Conservation (phyloP, 1,140 invertebrate genomes). For the Grapholita molesta region DNA sequence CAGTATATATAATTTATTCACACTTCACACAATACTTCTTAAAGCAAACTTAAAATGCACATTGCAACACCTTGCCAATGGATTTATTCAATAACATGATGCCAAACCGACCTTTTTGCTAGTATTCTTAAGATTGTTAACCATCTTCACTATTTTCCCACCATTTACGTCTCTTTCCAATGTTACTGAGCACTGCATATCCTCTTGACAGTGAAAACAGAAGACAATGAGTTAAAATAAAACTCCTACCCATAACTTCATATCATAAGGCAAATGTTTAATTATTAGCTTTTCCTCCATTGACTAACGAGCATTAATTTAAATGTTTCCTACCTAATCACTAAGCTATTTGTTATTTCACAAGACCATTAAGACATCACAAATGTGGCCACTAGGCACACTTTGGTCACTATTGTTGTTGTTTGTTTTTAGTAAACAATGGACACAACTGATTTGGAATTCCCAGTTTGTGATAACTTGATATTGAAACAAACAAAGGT, state of each 20-base stretch:
- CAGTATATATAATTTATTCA: background rate
- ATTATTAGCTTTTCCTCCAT: background rate
- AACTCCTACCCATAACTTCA: background rate
- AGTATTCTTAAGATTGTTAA: slow-evolving; percentile 69
- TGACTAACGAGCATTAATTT: background rate
- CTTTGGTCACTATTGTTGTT: background rate
- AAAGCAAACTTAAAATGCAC: slow-evolving; percentile 1
- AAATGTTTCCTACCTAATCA: slow-evolving; percentile 1
- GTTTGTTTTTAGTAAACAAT: background rate
- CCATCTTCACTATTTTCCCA: slow-evolving; percentile 69
- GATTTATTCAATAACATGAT: slow-evolving; percentile 41
- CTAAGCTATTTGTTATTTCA: background rate
- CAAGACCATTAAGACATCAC: background rate
- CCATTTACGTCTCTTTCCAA: slow-evolving; percentile 59
- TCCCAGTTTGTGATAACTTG: slow-evolving; percentile 2
- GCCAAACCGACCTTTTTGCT: slow-evolving; percentile 65
- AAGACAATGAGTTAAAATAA: slow-evolving; percentile 45
- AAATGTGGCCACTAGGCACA: background rate
- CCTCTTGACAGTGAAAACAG: slow-evolving; percentile 66
- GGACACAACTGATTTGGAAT: background rate
- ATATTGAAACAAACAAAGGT: background rate
- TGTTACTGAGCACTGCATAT: slow-evolving; percentile 72
- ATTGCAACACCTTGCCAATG: slow-evolving; percentile 42
- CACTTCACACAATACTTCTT: background rate
- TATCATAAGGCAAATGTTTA: background rate